Evolutionary conservation across 2,888 invertebrate genomes (phyloP), one percentile per base, ranked within the genome.

Genomic region (Drosophila pseudotalamancana): DNA sequence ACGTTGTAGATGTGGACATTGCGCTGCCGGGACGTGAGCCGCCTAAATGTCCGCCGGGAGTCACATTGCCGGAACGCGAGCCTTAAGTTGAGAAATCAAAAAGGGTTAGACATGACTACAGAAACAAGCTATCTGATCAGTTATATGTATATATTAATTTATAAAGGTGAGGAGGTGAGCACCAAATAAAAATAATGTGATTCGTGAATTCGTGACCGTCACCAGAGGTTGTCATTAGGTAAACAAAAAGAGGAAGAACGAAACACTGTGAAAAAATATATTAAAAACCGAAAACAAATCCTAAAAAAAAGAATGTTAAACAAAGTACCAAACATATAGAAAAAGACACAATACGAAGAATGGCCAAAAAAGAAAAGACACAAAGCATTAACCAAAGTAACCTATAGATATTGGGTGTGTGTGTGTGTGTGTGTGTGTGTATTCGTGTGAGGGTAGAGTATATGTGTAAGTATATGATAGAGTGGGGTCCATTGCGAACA

Each of bases 21-120:
- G 97, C 96, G 92, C 97, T 97, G 91, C 95, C 95, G 72, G 97
- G 97, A 90, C 97, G 94, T 81, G 97, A 97, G 68, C 95, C 94
- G 82, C 87, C 91, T 49, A 89, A 77, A 93, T 94, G 93, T 90
- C 91, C 91, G 70, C 91, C 91, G 68, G 95, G 95, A 70, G 96
- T 96, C 77, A 94, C 94, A 89, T 95, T 95, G 77, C 96, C 95
- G 77, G 95, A 95, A 84, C 95, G 93, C 81, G 94, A 93, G 92
- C 95, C 95, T 94, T 67, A 21, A 18, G 6, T 37, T 4, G 29
- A 31, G 18, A 37, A n/a, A 16, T 11, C 40, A 25, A 11, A 11
- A 18, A 11, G 18, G 45, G 60, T 67, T 60, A 75, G 49, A 35
- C 6, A 6, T n/a, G 32, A 1, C 4, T 11, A 32, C 11, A 23